Percentiles rank a stretch among this genome's conserved stretches.
Evolutionary conservation across 2,797 vertebrate species (phyloP).

Genomic region (Linurgus olivaceus): DNA sequence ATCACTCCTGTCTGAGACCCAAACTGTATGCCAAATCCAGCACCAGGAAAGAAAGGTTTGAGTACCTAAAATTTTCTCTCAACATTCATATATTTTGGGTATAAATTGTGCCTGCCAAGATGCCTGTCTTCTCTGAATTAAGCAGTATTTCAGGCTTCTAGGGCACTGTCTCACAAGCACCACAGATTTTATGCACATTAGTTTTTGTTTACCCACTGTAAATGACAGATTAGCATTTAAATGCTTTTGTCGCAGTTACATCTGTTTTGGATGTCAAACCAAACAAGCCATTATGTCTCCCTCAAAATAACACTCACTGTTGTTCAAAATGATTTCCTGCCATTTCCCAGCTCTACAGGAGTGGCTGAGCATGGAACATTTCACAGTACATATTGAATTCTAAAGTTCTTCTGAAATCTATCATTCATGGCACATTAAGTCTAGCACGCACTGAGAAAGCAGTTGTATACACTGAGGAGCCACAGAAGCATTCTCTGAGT

Average conservation of each 20-base stretch:
- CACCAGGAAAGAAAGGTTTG: not conserved
- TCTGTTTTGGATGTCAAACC: constrained; percentile 56
- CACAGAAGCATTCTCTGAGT: not conserved
- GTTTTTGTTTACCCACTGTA: constrained; percentile 59
- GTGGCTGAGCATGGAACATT: constrained; percentile 17
- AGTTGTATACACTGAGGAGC: not conserved
- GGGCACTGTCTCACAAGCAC: not conserved
- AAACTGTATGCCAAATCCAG: not conserved
- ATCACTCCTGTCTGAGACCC: not conserved
- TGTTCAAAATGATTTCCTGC: constrained; percentile 35
- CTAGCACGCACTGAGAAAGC: not conserved
- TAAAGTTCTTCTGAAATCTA: constrained; percentile 41
- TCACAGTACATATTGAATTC: constrained; percentile 15
- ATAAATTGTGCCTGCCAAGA: not conserved
- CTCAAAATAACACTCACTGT: constrained; percentile 30
- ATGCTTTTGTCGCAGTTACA: constrained; percentile 41
- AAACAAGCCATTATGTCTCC: constrained; percentile 55
- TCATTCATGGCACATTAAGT: constrained; percentile 37
- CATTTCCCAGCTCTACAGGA: constrained; percentile 14
- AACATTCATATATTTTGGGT: not conserved
- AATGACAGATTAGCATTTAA: constrained; percentile 67
- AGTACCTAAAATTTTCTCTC: not conserved
- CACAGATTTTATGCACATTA: not conserved
- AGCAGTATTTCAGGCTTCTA: constrained; percentile 3
- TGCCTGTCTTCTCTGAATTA: not conserved